Base-by-base conservation (phyloP, 2,113 vertebrate genomes). In the Entelurus aequoreus region DNA sequence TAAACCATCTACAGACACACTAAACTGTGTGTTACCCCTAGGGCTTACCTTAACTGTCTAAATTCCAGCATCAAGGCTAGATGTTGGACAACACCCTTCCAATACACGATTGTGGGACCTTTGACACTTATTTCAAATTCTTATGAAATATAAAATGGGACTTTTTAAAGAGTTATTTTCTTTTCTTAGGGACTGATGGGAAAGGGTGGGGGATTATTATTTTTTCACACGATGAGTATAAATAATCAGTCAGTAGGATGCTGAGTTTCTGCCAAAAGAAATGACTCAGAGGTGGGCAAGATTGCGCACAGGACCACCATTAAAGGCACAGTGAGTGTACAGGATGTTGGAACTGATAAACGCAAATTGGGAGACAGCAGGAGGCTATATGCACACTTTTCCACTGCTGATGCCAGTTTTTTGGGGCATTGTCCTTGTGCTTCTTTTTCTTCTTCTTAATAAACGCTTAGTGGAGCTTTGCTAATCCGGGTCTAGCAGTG, bases 381-480 rank as follows among this genome's bases (percentile, higher is more conserved):
- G 54, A 48, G 63, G 76, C 65, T 63, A 28, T 73, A 69, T 5
- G 66, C 46, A 55, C 64, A 70, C 38, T 68, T 53, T 82, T 74
- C 66, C 76, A 62, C 56, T 72, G 70, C 79, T 84, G 82, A 85
- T 83, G 70, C 83, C 85, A 75, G 70, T 75, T 69, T 83, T 78
- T 85, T 74, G 76, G 65, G 9, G 53, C 37, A 66, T 62, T 80
- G 68, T 68, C 71, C 76, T 71, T 55, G 70, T 69, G 74, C 73
- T 69, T 74, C 79, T 77, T 77, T 77, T 81, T 80, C 66, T 40
- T 28, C 71, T 81, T 77, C 77, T 86, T 84, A 87, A 87, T 79
- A 87, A 86, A 88, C 81, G 87, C 79, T 84, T 82, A 71, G 71
- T 80, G 82, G 78, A 87, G 86, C 83, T 61, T 57, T 49, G 74